A percentile compares a stretch with the other conserved stretches of the same genome.
Evolutionary conservation across 2,888 invertebrate genomes (phyloP).

Genomic region (Drosophila dives): DNA sequence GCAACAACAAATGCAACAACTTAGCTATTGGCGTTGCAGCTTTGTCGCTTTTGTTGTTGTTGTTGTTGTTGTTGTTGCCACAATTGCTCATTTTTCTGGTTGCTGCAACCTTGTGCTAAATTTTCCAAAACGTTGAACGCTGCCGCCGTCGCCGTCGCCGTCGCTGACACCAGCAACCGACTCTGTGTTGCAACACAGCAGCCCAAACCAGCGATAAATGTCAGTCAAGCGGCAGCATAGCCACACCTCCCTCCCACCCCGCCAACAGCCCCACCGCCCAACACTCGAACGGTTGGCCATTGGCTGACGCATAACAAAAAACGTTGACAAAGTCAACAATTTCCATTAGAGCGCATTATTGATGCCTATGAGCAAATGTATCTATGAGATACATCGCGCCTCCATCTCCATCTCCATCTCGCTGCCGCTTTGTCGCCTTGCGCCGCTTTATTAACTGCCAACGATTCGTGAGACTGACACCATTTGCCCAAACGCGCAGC

Average conservation of each 20-base stretch:
- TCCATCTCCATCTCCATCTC: conserved; percentile 7
- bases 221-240: conserved; percentile 68
- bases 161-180: conserved; percentile 45
- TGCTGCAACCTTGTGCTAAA: conserved; percentile 80
- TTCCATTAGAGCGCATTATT: conserved; percentile 79
- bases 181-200: conserved; percentile 41
- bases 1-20: conserved; percentile 41
- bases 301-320: conserved; percentile 53
- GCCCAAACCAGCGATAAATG: conserved; percentile 75
- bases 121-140: conserved; percentile 80
- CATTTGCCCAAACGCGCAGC: conserved; percentile 53
- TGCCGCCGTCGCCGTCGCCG: conserved; percentile 52
- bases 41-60: conserved; percentile 47
- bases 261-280: not conserved
- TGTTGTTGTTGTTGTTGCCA: conserved; percentile 67
- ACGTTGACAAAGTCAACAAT: conserved; percentile 65
- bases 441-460: conserved; percentile 60
- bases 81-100: conserved; percentile 78
- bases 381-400: conserved; percentile 69
- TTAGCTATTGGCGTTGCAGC: conserved; percentile 64
- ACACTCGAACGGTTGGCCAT: conserved; percentile 39
- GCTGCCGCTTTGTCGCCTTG: conserved; percentile 36
- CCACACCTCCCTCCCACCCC: conserved; percentile 54
- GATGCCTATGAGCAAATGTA: conserved; percentile 78
- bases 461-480: conserved; percentile 65